These are phyloP conservation scores for Bombus polaris DNA, from an alignment of 1,140 invertebrate genomes.

Conservation along the genomic window DNA sequence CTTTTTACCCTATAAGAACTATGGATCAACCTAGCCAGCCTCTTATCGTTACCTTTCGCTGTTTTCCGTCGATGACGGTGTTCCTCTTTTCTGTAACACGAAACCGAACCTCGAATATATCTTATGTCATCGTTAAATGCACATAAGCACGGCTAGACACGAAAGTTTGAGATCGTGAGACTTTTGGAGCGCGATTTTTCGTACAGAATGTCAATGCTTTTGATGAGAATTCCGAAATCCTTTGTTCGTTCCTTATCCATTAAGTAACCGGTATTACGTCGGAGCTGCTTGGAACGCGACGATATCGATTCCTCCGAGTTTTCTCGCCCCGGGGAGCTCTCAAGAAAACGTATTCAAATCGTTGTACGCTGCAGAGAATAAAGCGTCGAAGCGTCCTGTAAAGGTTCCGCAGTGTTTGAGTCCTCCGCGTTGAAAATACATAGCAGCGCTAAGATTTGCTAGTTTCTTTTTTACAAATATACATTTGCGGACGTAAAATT, in stretches of 20 bases:
- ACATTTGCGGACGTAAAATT: background rate
- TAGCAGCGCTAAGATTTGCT: background rate
- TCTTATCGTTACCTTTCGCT: conserved; percentile 30
- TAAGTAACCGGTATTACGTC: conserved; percentile 16
- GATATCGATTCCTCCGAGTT: conserved; percentile 25
- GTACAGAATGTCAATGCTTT: background rate
- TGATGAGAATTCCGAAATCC: background rate
- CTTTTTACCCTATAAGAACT: conserved; percentile 34
- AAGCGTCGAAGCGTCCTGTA: background rate
- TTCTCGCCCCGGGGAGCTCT: background rate
- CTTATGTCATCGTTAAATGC: no score
- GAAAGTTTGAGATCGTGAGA: background rate
- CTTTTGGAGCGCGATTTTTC: background rate
- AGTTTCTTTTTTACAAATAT: background rate
- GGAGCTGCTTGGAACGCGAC: background rate
- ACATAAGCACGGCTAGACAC: background rate
- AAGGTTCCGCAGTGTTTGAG: background rate
- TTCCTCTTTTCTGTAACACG: background rate
- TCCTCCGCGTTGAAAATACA: background rate
- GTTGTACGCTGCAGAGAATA: conserved; percentile 14
- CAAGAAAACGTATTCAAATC: conserved; percentile 34
- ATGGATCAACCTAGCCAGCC: conserved; percentile 45
- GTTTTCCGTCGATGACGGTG: background rate
- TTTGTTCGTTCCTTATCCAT: conserved; percentile 20
- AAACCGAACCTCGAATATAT: no score